phyloP scores from a whole-genome alignment of 2,113 vertebrate genomes.

The Vulpes vulpes region DNA sequence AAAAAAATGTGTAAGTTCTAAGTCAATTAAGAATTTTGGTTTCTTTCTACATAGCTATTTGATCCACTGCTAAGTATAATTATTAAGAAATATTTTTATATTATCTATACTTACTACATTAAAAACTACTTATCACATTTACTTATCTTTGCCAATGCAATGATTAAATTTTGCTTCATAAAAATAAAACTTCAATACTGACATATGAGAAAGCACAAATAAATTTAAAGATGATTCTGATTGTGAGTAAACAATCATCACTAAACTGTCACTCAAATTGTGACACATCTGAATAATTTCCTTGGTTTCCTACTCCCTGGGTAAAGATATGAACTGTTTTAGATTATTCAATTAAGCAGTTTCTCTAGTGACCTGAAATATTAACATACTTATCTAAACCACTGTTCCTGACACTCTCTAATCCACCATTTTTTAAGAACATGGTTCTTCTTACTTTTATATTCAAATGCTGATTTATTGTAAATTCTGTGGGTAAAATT shows the following conservation, averaged over 20 bases:
- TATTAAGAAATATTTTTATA: neutral
- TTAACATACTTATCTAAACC: neutral
- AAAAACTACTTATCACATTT: neutral
- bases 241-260: neutral
- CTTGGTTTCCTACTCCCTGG: slow-evolving; percentile 9
- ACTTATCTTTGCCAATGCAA: neutral
- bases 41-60: neutral
- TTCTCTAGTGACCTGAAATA: slow-evolving; percentile 56
- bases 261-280: neutral
- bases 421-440: slow-evolving; percentile 33
- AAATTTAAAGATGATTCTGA: neutral
- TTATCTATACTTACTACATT: neutral
- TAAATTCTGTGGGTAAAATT: slow-evolving; percentile 49
- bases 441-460: slow-evolving; percentile 50
- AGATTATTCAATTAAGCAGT: slow-evolving; percentile 14
- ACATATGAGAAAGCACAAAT: neutral
- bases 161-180: neutral
- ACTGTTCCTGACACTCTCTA: slow-evolving; percentile 41
- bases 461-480: slow-evolving; percentile 37
- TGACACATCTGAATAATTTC: slow-evolving; percentile 21
- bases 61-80: neutral
- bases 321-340: slow-evolving; percentile 19
- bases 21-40: neutral
- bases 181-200: neutral
- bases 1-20: slow-evolving; percentile 29